Evolutionary conservation across 2,113 vertebrate species (phyloP).

Genomic region (Euleptes europaea): DNA sequence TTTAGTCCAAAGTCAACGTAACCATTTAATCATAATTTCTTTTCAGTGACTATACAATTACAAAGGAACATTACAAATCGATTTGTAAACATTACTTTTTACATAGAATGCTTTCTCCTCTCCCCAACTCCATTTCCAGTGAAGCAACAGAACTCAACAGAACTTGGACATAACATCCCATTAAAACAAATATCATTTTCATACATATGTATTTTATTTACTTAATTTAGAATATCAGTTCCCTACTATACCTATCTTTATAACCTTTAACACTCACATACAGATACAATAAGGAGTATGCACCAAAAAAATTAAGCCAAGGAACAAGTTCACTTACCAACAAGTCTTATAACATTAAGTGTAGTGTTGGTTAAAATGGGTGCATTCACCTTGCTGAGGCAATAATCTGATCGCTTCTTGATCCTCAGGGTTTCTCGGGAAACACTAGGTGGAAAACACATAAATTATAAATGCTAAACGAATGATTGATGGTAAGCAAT

Average conservation of each 20-base stretch:
- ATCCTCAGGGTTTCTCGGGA: conserved; percentile 91
- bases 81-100: not conserved
- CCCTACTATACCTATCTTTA: not conserved
- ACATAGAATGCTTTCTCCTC: too few species aligned
- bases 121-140: not conserved
- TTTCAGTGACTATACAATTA: not conserved
- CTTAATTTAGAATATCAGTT: not conserved
- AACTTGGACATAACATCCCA: not conserved
- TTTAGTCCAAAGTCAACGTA: not conserved
- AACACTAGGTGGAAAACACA: conserved; percentile 73
- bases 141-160: not conserved
- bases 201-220: not conserved
- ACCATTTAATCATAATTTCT: not conserved
- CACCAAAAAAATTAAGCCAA: not conserved
- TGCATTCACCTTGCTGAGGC: conserved; percentile 90
- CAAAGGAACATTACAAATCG: not conserved
- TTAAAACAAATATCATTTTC: not conserved
- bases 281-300: not conserved
- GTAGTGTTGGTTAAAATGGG: conserved; percentile 98
- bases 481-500: not conserved
- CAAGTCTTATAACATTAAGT: conserved; percentile 94
- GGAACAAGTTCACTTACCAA: conserved; percentile 83
- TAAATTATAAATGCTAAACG: not conserved
- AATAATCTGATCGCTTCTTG: conserved; percentile 95
- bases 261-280: not conserved